Evolutionary conservation across 2,888 invertebrate genomes (phyloP).

Genomic region (Mesochorus sp.): DNA sequence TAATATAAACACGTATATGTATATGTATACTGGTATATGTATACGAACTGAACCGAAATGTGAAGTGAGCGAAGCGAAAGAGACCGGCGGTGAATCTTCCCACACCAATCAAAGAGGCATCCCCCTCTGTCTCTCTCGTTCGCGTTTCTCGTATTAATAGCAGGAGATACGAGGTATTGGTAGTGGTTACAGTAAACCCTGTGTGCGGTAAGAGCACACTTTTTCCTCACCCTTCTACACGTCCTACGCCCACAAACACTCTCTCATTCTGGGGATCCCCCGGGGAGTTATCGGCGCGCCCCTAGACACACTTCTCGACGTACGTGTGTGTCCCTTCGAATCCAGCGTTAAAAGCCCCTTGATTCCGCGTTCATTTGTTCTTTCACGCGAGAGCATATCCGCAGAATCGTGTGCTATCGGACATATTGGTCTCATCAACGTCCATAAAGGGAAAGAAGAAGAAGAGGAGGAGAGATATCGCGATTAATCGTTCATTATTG

Average conservation of each 20-base stretch:
- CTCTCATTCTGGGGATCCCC: constrained; percentile 3
- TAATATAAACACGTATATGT: no score
- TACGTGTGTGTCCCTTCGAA: neutral
- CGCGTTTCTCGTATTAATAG: constrained; percentile 35
- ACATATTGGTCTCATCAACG: constrained; percentile 40
- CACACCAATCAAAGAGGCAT: constrained; percentile 80
- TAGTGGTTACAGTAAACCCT: neutral
- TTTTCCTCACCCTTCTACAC: constrained; percentile 48
- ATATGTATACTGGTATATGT: neutral
- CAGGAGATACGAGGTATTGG: constrained; percentile 28
- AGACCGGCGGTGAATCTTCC: constrained; percentile 78
- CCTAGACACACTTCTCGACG: neutral
- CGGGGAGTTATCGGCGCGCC: constrained; percentile 9
- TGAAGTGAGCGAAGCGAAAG: constrained; percentile 65
- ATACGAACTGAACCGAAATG: constrained; percentile 22
- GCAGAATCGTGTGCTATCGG: constrained; percentile 33
- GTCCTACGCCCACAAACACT: constrained; percentile 69
- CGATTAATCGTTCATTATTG: no score
- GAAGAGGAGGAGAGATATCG: constrained; percentile 8
- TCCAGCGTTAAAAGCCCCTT: constrained; percentile 76
- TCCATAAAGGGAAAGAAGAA: neutral
- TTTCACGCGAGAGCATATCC: constrained; percentile 69
- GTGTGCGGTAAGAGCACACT: neutral
- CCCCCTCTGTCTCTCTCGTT: constrained; percentile 71
- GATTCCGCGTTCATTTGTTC: constrained; percentile 77